phyloP scores from a whole-genome alignment of 1,140 invertebrate genomes.

The Apolygus lucorum region DNA sequence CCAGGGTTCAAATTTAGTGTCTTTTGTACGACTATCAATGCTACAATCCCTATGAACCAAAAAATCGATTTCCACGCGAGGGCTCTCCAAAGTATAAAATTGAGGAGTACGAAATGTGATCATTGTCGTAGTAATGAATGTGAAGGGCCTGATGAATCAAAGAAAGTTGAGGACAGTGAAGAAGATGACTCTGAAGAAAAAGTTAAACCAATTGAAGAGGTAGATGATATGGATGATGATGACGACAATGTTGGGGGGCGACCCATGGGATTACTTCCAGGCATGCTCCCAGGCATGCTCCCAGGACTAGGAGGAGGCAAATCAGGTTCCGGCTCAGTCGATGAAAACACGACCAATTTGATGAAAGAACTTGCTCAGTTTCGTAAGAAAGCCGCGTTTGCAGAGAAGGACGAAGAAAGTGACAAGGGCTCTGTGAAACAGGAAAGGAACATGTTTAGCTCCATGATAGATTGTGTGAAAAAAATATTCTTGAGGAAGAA shows the following conservation, averaged over 20 bases:
- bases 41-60: constrained; percentile 19
- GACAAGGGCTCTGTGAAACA: neutral
- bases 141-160: neutral
- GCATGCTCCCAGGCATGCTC: too few species aligned
- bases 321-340: neutral
- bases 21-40: constrained; percentile 18
- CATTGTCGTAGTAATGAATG: constrained; percentile 1
- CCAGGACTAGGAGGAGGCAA: too few species aligned
- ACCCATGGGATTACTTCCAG: too few species aligned
- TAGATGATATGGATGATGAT: neutral
- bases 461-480: neutral
- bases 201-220: neutral
- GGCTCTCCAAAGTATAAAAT: constrained; percentile 18
- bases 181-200: constrained; percentile 2
- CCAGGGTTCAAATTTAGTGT: constrained; percentile 17
- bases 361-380: constrained; percentile 7
- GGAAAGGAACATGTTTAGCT: neutral
- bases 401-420: neutral
- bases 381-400: constrained; percentile 1
- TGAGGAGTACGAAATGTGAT: constrained; percentile 10
- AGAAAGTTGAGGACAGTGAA: neutral
- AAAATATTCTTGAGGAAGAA: neutral
- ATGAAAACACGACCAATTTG: neutral
- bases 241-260: too few species aligned
- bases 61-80: constrained; percentile 21